phyloP scores from a whole-genome alignment of 2,113 vertebrate species.

The cat (Felis catus) region DNA sequence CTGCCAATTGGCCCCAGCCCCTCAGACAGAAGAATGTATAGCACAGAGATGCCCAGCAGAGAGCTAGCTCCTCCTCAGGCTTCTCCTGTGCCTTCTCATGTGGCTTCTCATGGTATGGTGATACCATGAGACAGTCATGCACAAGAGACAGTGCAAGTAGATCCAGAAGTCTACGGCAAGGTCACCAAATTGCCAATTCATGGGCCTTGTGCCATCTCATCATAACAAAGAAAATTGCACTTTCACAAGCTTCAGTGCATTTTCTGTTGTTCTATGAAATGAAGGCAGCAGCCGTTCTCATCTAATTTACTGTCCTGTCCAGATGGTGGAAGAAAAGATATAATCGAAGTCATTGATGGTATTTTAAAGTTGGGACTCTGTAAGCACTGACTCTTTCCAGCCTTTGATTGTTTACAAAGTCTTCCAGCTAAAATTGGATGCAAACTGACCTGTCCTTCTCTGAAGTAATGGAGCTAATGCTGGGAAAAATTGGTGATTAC shows the following conservation, averaged over 20 bases:
- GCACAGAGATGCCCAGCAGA: background rate
- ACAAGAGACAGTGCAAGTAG: background rate
- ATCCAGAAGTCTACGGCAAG: background rate
- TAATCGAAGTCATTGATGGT: conserved; percentile 6
- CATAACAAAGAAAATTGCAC: background rate
- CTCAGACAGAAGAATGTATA: background rate
- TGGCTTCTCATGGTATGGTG: too few relatives aligned
- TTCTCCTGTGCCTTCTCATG: background rate
- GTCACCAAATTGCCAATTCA: background rate
- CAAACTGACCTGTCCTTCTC: conserved; percentile 8
- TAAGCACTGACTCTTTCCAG: background rate
- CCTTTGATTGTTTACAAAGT: conserved; percentile 48
- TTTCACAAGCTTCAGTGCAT: background rate
- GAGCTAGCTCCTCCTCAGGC: background rate
- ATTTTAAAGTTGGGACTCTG: conserved; percentile 16
- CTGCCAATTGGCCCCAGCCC: background rate
- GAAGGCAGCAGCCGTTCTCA: background rate
- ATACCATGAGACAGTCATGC: background rate
- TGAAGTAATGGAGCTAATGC: conserved; percentile 12
- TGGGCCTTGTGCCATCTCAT: background rate
- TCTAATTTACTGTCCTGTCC: background rate
- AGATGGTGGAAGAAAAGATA: conserved; percentile 21
- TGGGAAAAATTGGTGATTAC: conserved; percentile 37
- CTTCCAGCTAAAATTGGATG: conserved; percentile 6
- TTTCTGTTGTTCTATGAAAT: conserved; percentile 34